phyloP scores from a whole-genome alignment of 1,140 invertebrate species.

The Geopemphigus sp. region DNA sequence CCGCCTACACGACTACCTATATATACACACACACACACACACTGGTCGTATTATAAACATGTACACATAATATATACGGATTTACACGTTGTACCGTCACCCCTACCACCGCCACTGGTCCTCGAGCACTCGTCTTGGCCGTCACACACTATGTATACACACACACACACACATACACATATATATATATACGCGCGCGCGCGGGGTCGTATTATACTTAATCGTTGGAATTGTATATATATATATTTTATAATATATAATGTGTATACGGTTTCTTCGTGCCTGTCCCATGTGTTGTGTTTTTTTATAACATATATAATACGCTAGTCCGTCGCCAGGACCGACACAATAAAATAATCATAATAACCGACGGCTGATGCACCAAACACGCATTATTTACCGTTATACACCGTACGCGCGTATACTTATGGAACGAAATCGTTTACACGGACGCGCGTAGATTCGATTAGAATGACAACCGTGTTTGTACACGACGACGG shows the following conservation, averaged over 20 bases:
- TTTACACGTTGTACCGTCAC: neutral
- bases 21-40: neutral
- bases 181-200: neutral
- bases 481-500: neutral
- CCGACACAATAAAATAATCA: slow-evolving; percentile 34
- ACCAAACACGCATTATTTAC: slow-evolving; percentile 48
- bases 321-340: slow-evolving; percentile 12
- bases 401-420: slow-evolving; percentile 8
- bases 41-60: neutral
- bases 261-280: neutral
- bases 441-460: neutral
- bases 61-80: neutral
- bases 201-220: too few relatives aligned
- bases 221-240: neutral
- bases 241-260: neutral
- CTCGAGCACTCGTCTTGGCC: slow-evolving; percentile 21
- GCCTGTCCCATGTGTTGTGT: slow-evolving; percentile 2
- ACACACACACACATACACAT: neutral
- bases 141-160: neutral
- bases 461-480: too few relatives aligned
- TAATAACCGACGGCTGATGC: slow-evolving; percentile 44
- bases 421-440: neutral
- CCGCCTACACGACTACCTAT: slow-evolving; percentile 37
- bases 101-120: neutral
- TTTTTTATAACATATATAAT: slow-evolving; percentile 26